phyloP scores from a whole-genome alignment of 2,888 invertebrate species.

The Rotaria sp. region DNA sequence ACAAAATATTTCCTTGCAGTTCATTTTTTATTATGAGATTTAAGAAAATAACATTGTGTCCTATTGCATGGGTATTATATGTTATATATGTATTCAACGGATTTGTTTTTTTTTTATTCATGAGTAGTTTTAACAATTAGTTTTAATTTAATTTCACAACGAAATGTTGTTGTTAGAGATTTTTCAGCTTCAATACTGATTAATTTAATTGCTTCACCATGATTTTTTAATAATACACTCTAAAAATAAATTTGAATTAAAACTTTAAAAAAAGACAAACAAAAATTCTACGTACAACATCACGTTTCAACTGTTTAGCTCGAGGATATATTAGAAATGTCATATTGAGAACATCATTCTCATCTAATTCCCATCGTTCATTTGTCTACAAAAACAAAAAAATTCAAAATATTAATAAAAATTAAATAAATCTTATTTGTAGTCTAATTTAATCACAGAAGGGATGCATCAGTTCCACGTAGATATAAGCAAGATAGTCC shows the following conservation, averaged over 20 bases:
- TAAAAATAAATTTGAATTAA: constrained; percentile 11
- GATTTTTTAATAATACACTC: constrained; percentile 38
- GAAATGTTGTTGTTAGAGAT: constrained; percentile 39
- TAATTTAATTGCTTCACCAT: constrained; percentile 32
- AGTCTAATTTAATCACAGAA: too few species aligned
- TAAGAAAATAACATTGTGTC: too few species aligned
- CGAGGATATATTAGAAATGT: background rate
- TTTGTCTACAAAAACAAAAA: background rate
- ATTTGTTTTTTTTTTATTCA: background rate
- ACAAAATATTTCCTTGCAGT: too few species aligned
- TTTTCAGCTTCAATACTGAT: constrained; percentile 32
- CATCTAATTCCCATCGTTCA: constrained; percentile 37
- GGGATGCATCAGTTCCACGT: too few species aligned
- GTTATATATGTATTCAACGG: too few species aligned
- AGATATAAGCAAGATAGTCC: too few species aligned
- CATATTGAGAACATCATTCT: constrained; percentile 35
- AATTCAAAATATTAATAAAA: too few species aligned
- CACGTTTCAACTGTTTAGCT: constrained; percentile 6
- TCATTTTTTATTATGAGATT: too few species aligned
- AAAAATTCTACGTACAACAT: background rate
- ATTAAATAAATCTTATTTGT: too few species aligned
- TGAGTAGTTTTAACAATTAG: constrained; percentile 32
- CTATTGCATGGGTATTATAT: too few species aligned
- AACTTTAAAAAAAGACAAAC: background rate
- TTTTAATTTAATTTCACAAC: constrained; percentile 37